Conservation (phyloP, 1,140 invertebrate genomes). For the Propsilocerus akamusi region DNA sequence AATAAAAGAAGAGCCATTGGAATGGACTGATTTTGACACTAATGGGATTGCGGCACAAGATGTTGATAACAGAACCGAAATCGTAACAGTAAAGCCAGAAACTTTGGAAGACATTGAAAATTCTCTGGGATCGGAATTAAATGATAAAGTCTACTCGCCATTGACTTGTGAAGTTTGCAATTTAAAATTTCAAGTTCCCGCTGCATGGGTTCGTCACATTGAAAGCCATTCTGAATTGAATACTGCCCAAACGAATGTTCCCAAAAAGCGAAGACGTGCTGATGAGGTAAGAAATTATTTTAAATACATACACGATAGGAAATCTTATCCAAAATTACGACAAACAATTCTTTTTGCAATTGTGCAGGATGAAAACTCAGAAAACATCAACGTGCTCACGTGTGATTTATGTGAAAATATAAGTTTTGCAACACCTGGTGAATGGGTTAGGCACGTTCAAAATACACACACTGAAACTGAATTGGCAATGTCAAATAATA, state of each 20-base stretch:
- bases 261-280: conserved; percentile 30
- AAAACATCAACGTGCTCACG: conserved; percentile 44
- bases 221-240: conserved; percentile 44
- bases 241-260: conserved; percentile 28
- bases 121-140: neutral
- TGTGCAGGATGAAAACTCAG: conserved; percentile 34
- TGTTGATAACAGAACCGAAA: conserved; percentile 8
- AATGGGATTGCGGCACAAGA: conserved; percentile 10
- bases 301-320: too few relatives aligned
- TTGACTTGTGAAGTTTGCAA: conserved; percentile 65
- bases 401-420: conserved; percentile 57
- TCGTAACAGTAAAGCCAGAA: conserved; percentile 6
- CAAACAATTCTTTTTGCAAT: too few relatives aligned
- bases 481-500: conserved; percentile 59
- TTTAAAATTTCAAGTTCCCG: conserved; percentile 62
- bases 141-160: conserved; percentile 34
- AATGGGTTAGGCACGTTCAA: conserved; percentile 71
- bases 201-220: conserved; percentile 61
- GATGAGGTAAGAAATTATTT: neutral
- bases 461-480: conserved; percentile 65
- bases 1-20: conserved; percentile 32
- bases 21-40: conserved; percentile 27
- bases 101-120: conserved; percentile 7
- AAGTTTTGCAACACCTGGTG: conserved; percentile 52
- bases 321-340: too few relatives aligned